Evolutionary conservation across 2,888 invertebrate genomes (phyloP).

Genomic region (Leptinotarsa tumamoca): DNA sequence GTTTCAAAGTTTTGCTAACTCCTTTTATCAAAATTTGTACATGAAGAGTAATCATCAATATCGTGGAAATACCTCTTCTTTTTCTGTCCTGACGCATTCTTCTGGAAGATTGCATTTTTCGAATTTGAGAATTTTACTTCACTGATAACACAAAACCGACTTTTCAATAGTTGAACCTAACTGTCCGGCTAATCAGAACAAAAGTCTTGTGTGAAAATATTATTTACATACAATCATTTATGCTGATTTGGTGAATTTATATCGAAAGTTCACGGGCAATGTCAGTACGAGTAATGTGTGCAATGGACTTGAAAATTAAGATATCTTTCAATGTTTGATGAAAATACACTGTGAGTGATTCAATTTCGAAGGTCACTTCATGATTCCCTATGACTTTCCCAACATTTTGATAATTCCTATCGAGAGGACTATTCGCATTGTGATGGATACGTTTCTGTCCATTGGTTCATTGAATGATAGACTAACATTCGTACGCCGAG

Average conservation of each 20-base stretch:
- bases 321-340: neutral
- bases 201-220: conserved; percentile 4
- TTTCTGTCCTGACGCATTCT: conserved; percentile 19
- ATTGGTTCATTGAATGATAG: too few relatives aligned
- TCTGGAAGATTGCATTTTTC: conserved; percentile 11
- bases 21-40: neutral
- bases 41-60: neutral
- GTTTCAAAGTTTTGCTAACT: neutral
- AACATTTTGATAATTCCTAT: too few relatives aligned
- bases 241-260: conserved; percentile 23
- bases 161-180: neutral
- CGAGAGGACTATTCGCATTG: too few relatives aligned
- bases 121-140: neutral
- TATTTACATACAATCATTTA: conserved; percentile 44
- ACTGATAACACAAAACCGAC: neutral
- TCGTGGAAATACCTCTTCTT: conserved; percentile 20
- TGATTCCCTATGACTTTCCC: too few relatives aligned
- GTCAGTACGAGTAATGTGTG: neutral
- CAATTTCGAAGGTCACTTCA: too few relatives aligned
- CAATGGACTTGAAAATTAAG: neutral
- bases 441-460: too few relatives aligned
- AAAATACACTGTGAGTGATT: neutral
- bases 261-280: conserved; percentile 24
- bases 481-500: too few relatives aligned
- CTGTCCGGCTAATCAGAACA: neutral